Percentiles rank a stretch among this genome's conserved stretches.
phyloP scores from a whole-genome alignment of 2,113 vertebrate species.

The Chlorocebus sabaeus region DNA sequence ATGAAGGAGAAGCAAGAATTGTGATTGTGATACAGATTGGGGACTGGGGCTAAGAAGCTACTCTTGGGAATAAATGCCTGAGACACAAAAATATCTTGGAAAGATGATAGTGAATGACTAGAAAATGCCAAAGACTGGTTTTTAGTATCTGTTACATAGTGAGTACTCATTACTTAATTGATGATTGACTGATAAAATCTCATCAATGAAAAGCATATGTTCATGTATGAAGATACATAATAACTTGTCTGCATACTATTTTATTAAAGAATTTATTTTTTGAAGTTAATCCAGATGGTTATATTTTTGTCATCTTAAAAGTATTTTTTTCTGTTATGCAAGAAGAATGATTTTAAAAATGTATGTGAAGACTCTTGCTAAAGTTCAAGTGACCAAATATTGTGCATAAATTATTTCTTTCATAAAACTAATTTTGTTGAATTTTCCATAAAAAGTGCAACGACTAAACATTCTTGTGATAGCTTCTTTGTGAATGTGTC shows the following conservation, averaged over 20 bases:
- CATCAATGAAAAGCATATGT: neutral
- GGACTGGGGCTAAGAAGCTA: neutral
- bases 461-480: slow-evolving; percentile 81
- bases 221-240: neutral
- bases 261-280: slow-evolving; percentile 13
- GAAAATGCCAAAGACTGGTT: neutral
- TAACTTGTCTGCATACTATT: neutral
- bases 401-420: slow-evolving; percentile 51
- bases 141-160: neutral
- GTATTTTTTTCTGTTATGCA: neutral
- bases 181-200: neutral
- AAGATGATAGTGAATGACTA: neutral
- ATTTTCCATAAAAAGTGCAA: slow-evolving; percentile 77
- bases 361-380: slow-evolving; percentile 1
- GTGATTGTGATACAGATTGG: neutral
- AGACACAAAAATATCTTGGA: neutral
- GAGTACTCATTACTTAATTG: neutral
- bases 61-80: neutral
- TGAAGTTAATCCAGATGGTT: neutral
- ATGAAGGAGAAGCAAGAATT: neutral
- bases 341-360: slow-evolving; percentile 41
- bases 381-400: slow-evolving; percentile 65
- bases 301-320: slow-evolving; percentile 8
- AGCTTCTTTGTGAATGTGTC: slow-evolving; percentile 81
- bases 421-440: slow-evolving; percentile 59